phyloP scores from a whole-genome alignment of 1,140 invertebrate species.

The Metopolophium dirhodum region DNA sequence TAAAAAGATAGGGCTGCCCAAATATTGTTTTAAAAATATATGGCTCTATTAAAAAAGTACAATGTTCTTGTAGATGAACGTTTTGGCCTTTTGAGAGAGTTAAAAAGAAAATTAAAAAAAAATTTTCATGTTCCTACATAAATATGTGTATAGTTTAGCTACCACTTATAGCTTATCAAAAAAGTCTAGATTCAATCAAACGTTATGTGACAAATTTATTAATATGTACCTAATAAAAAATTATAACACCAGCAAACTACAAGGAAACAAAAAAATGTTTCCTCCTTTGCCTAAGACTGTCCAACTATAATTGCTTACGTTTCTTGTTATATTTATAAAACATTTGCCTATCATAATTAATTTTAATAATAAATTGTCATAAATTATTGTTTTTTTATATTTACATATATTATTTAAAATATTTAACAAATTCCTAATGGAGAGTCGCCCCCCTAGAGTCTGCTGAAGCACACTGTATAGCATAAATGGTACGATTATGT shows the following conservation, averaged over 20 bases:
- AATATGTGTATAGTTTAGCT: too few species aligned
- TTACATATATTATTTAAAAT: too few species aligned
- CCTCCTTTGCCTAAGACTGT: neutral
- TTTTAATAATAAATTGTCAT: too few species aligned
- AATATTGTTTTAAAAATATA: neutral
- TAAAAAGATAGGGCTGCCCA: neutral
- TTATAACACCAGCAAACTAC: neutral
- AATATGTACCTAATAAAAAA: neutral
- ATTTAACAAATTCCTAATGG: neutral
- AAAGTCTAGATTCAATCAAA: neutral
- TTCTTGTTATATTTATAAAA: neutral
- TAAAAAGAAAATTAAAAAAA: neutral
- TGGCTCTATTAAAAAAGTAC: neutral
- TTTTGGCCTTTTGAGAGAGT: neutral
- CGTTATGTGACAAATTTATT: neutral
- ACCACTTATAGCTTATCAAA: neutral
- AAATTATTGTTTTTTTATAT: too few species aligned
- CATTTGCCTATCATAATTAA: too few species aligned
- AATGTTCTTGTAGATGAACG: neutral
- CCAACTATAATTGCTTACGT: neutral
- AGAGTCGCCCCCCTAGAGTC: too few species aligned
- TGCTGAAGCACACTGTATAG: neutral
- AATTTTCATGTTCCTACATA: too few species aligned
- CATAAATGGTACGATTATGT: neutral
- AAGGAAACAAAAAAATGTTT: neutral